A percentile compares a stretch with the other conserved stretches of the same genome.
phyloP scores from a whole-genome alignment of 2,888 invertebrate genomes.

The Lydus trimaculatus region DNA sequence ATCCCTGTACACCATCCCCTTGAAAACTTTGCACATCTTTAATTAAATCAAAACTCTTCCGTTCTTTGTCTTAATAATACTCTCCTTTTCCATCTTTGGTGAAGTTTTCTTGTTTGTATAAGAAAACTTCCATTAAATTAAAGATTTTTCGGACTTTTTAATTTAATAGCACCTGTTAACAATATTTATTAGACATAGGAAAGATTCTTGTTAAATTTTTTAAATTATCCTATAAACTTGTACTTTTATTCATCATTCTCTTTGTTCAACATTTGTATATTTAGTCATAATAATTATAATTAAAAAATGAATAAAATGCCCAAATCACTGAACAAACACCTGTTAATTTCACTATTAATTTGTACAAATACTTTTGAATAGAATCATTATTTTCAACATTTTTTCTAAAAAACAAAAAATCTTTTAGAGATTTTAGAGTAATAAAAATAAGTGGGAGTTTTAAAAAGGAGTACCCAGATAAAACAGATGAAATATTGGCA shows the following conservation, averaged over 20 bases:
- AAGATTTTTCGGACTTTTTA: slow-evolving; percentile 33
- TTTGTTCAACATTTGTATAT: no score
- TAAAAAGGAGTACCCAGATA: neutral
- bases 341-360: neutral
- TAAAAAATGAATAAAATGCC: neutral
- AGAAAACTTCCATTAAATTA: slow-evolving; percentile 47
- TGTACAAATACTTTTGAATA: no score
- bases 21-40: slow-evolving; percentile 48
- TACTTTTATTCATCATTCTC: neutral
- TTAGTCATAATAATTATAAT: no score
- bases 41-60: slow-evolving; percentile 48
- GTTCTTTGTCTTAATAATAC: neutral
- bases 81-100: slow-evolving; percentile 24
- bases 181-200: slow-evolving; percentile 25
- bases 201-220: neutral
- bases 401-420: neutral
- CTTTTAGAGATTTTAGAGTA: neutral
- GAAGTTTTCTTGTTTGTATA: slow-evolving; percentile 41
- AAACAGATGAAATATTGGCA: neutral
- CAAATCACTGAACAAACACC: neutral
- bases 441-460: neutral
- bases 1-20: slow-evolving; percentile 7
- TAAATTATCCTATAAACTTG: neutral
- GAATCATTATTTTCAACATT: neutral
- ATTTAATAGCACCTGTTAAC: slow-evolving; percentile 34